phyloP scores from a whole-genome alignment of 2,113 vertebrate species.

The Bettongia penicillata region DNA sequence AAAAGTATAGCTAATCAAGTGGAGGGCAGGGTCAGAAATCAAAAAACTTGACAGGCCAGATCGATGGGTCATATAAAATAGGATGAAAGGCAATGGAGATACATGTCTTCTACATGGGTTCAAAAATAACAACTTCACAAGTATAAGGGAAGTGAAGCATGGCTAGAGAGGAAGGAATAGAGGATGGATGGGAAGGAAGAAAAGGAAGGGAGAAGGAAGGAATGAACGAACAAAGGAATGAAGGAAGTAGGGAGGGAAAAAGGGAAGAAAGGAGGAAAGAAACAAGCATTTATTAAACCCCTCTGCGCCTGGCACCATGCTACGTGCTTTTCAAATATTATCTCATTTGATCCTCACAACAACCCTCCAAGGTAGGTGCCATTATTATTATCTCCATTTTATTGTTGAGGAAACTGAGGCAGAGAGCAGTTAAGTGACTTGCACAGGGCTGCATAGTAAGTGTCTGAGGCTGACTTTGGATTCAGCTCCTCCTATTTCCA shows the following conservation, averaged over 20 bases:
- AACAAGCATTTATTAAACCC: neutral
- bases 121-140: neutral
- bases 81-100: neutral
- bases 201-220: neutral
- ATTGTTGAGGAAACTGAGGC: neutral
- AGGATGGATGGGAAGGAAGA: neutral
- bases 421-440: neutral
- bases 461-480: neutral
- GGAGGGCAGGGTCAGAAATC: neutral
- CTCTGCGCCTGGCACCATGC: neutral
- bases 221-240: too few relatives aligned
- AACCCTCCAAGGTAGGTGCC: neutral
- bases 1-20: neutral
- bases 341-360: neutral
- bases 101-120: neutral
- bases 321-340: neutral
- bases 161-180: neutral
- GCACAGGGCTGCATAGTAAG: neutral
- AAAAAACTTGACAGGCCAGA: neutral
- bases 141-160: neutral
- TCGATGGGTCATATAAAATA: neutral
- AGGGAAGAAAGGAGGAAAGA: neutral
- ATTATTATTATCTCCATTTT: neutral
- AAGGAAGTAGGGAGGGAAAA: neutral
- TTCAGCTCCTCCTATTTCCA: neutral